A percentile compares a stretch with the other conserved stretches of the same genome.
Conservation (phyloP, 2,113 vertebrate genomes). For the Cavia aperea region DNA sequence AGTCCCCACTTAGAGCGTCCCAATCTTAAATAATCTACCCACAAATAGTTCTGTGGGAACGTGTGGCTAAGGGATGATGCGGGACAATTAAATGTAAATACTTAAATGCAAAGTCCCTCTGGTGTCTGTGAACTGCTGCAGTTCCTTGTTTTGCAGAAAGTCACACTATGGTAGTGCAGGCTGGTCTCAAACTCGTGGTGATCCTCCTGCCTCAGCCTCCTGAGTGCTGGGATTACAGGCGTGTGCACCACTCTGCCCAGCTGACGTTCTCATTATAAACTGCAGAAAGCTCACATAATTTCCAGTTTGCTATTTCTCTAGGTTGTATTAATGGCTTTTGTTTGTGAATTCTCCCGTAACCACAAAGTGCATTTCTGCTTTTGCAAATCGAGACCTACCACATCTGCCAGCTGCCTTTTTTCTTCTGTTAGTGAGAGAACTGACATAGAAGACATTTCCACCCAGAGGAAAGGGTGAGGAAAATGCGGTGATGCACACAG, state of each 20-base stretch:
- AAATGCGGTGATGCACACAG: neutral
- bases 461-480: neutral
- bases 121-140: constrained; percentile 44
- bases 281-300: constrained; percentile 32
- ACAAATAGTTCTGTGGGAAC: neutral
- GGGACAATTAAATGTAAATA: constrained; percentile 14
- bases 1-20: neutral
- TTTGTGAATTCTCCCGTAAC: constrained; percentile 36
- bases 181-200: neutral
- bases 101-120: constrained; percentile 15
- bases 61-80: neutral
- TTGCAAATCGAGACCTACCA: neutral
- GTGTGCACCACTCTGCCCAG: neutral
- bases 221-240: neutral
- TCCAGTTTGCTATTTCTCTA: constrained; percentile 37
- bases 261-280: constrained; percentile 46
- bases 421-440: constrained; percentile 38
- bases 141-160: neutral
- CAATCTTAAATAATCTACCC: neutral
- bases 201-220: neutral
- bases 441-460: neutral
- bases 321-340: constrained; percentile 27
- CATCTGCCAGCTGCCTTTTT: constrained; percentile 1
- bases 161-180: neutral
- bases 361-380: neutral